Evolutionary conservation across 2,797 vertebrate genomes (phyloP), one percentile per base, ranked within the genome.

Genomic region (Fundulus diaphanus): DNA sequence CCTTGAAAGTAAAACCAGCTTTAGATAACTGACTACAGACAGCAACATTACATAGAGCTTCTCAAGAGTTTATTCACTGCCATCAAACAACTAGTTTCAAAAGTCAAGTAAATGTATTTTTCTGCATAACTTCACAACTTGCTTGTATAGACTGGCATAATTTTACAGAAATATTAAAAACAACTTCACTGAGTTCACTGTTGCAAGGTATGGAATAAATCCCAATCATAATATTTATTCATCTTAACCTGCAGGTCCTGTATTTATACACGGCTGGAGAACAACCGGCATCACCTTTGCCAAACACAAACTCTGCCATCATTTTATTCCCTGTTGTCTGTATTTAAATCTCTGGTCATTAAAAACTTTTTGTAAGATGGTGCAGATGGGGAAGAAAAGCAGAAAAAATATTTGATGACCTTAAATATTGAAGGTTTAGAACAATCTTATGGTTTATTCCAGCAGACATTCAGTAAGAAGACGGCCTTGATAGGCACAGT

Each of bases 301-400:
- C 24, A 59, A 69, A 44, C 78, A 78, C 29, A 33, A 51, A 61
- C 37, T 20, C 44, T 82, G 80, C 59, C 18, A 40, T 37, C 57
- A 87, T 90, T 92, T 82, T 87, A 79, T 74, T 81, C 7, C 7
- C 0, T 69, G 73, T 33, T 79, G 75, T 78, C 75, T 67, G 61
- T 77, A 83, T 78, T 68, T 80, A 80, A 69, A 72, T 61, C 42
- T 48, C 52, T 2, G 20, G 24, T 24, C 68, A 56, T 78, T 40
- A 73, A 81, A 49, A 52, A 37, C 49, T 51, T 73, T 9, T 68
- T 44, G 54, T 0, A 0, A 54, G n/a, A 5, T 7, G 52, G n/a
- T 5, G 22, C 27, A 68, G 18, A 59, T 16, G 70, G 5, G 24
- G 6, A 12, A 51, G 15, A 74, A 24, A 63, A 16, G 40, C 37